A percentile compares a stretch with the other conserved stretches of the same genome.
Conservation (phyloP, 1,140 invertebrate species). For the Drosophila teissieri region DNA sequence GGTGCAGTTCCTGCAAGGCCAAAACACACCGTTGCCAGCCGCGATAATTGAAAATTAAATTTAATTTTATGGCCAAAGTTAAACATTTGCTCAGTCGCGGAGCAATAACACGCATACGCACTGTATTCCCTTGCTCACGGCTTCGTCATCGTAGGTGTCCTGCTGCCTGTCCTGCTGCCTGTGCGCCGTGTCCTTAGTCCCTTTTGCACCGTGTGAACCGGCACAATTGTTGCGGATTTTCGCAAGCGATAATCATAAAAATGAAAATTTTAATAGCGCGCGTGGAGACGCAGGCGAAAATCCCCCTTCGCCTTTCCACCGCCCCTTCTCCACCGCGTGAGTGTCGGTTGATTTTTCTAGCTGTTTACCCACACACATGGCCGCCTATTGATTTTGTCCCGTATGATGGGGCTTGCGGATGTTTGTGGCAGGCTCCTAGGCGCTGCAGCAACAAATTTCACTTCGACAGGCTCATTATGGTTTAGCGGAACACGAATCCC, state of each 20-base stretch:
- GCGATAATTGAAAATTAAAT: conserved; percentile 83
- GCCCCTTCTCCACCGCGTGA: background rate
- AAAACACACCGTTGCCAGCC: conserved; percentile 47
- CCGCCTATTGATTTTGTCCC: conserved; percentile 65
- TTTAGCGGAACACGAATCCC: conserved; percentile 32
- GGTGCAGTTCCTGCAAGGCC: conserved; percentile 10
- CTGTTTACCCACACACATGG: conserved; percentile 14
- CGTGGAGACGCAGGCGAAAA: conserved; percentile 32
- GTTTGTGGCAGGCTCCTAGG: conserved; percentile 48
- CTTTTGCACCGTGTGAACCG: conserved; percentile 44
- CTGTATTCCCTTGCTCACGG: conserved; percentile 11
- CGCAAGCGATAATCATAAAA: conserved; percentile 77
- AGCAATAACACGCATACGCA: conserved; percentile 19
- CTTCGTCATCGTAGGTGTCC: conserved; percentile 40
- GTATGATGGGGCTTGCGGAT: conserved; percentile 1
- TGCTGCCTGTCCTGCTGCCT: conserved; percentile 17
- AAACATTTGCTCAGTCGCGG: conserved; percentile 52
- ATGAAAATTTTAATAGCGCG: conserved; percentile 77
- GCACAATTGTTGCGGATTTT: conserved; percentile 76
- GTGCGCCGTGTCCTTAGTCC: conserved; percentile 5
- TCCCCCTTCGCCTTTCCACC: background rate
- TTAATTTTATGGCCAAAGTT: conserved; percentile 80
- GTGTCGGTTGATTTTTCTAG: conserved; percentile 44
- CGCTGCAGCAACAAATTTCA: conserved; percentile 43
- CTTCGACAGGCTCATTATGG: conserved; percentile 49